phyloP scores from a whole-genome alignment of 2,113 vertebrate genomes.

The Taxidea taxus region DNA sequence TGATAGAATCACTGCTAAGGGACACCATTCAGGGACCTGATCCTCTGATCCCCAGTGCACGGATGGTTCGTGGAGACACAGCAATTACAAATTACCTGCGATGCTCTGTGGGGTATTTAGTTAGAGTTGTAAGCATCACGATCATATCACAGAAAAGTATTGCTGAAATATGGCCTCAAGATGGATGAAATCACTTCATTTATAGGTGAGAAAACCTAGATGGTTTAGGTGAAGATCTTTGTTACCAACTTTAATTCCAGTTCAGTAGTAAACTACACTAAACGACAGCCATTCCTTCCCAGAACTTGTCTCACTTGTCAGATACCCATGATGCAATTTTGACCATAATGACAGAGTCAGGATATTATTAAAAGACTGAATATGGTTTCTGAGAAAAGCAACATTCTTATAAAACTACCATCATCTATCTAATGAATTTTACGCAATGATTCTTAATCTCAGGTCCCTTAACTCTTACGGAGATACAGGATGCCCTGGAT shows the following conservation, averaged over 20 bases:
- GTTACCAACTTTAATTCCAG: not conserved
- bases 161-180: not conserved
- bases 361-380: not conserved
- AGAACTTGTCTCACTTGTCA: not conserved
- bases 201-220: not conserved
- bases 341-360: not conserved
- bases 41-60: not conserved
- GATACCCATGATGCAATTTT: not conserved
- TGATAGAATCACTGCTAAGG: not conserved
- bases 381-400: not conserved
- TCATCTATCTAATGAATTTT: not conserved
- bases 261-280: not conserved
- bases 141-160: not conserved
- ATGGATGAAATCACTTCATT: not conserved
- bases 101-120: not conserved
- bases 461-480: not conserved
- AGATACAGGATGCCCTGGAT: not conserved
- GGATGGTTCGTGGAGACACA: not conserved
- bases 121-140: not conserved
- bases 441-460: not conserved
- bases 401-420: not conserved
- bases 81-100: not conserved
- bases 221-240: not conserved
- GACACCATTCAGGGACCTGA: rapidly evolving
- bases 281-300: not conserved